Base-by-base conservation (phyloP, 2,113 vertebrate species). In the Ceyx cyanopectus region DNA sequence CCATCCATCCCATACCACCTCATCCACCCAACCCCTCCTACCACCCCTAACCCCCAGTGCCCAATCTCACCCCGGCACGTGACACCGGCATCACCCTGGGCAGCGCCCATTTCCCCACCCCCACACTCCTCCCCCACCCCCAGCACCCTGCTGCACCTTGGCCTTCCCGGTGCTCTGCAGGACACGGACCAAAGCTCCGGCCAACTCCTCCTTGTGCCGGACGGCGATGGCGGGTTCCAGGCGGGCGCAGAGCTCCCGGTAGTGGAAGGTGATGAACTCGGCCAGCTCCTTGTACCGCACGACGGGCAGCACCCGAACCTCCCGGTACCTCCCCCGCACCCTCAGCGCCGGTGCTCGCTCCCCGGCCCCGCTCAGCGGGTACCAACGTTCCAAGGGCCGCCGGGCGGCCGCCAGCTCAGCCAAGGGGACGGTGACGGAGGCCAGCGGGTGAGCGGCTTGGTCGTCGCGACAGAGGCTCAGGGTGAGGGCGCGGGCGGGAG, bases 271-370 rank as follows among this genome's bases (percentile, higher is more conserved):
- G 87, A 99, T 98, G 77, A 98, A 99, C 94, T 99, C 99, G 0
- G 99, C 99, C 97, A 99, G 98, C 95, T 99, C 99, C 93, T 99
- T 99, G 97, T 99, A 99, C 77, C 98, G 98, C 77, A 99, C 98
- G 7, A 99, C 98, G 7, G 99, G 99, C 92, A 99, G 94, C 79
- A 99, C 98, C 29, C 96, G 96, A 94, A 99, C 95, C 84, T 98
- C 98, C 92, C 98, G 98, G 78, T 98, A 99, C 41, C 98, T 98
- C 51, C 98, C 98, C 14, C 98, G 98, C 13, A 99, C 96, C 32
- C 99, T 96, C 17, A 99, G 88, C 27, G 98, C 95, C 0, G 89
- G 86, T 4, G 97, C 97, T 32, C 98, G 91, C 3, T 97, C 95
- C 10, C 91, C 78, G 0, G 96, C 81, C 7, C 97, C 95, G 23